Conservation (phyloP, 2,888 invertebrate species). For the Smittia sp. region DNA sequence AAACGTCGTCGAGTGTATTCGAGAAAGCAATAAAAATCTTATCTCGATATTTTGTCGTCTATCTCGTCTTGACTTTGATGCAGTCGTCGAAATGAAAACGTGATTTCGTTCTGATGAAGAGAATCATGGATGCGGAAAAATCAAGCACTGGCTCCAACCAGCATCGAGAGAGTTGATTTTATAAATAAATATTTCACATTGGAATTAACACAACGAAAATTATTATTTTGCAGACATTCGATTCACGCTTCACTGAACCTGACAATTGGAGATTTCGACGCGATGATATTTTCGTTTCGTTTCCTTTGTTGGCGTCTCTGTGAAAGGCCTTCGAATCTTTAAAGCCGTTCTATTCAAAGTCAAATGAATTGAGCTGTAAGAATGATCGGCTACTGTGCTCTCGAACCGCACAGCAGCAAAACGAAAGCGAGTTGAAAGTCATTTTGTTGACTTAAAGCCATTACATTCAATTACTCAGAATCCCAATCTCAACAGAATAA, state of each 20-base stretch:
- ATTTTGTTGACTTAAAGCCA: not conserved
- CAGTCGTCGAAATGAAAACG: not conserved
- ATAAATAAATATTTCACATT: conserved; percentile 11
- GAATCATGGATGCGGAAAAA: conserved; percentile 2
- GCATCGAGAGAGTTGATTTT: not conserved
- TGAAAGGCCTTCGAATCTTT: not conserved
- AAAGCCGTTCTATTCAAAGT: not conserved
- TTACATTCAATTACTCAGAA: conserved; percentile 32
- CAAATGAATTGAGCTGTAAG: conserved; percentile 6
- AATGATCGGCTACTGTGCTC: conserved; percentile 5
- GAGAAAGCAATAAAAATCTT: conserved; percentile 15
- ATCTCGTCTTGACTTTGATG: conserved; percentile 19
- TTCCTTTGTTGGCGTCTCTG: not conserved
- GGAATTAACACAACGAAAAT: conserved; percentile 11
- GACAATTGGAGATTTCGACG: conserved; percentile 23
- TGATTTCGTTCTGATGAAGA: not conserved
- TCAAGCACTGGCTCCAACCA: too few species aligned
- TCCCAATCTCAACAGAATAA: not conserved
- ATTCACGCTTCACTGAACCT: conserved; percentile 26
- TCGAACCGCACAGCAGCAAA: not conserved
- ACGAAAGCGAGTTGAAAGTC: not conserved
- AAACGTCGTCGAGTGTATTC: not conserved
- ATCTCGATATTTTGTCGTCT: conserved; percentile 35
- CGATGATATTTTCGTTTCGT: not conserved
- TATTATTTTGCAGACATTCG: conserved; percentile 32